Evolutionary conservation across 1,140 invertebrate genomes (phyloP).

Genomic region (Drosophila takahashii): DNA sequence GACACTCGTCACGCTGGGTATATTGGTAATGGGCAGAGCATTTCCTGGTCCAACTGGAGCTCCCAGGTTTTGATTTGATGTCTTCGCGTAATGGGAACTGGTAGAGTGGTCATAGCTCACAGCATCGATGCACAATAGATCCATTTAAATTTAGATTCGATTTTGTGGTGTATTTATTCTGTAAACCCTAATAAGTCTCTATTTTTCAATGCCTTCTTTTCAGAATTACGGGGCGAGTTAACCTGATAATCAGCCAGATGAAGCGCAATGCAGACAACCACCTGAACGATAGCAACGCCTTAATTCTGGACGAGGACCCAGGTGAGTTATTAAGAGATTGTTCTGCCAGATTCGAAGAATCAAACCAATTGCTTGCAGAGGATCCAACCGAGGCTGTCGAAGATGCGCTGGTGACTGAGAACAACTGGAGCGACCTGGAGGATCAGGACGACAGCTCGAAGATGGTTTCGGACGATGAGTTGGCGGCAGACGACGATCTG

Average conservation of each 20-base stretch:
- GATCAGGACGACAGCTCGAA: slow-evolving; percentile 33
- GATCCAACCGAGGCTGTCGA: slow-evolving; percentile 13
- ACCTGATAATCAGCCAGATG: slow-evolving; percentile 71
- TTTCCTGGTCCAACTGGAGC: background rate
- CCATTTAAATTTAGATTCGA: slow-evolving; percentile 31
- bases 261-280: slow-evolving; percentile 52
- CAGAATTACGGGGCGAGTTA: slow-evolving; percentile 63
- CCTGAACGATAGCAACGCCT: slow-evolving; percentile 47
- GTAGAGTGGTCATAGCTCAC: background rate
- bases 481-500: slow-evolving; percentile 53
- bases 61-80: background rate
- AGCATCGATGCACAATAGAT: background rate
- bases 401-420: slow-evolving; percentile 20
- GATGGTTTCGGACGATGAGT: slow-evolving; percentile 29
- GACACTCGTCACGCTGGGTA: background rate
- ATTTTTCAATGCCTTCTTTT: slow-evolving; percentile 8
- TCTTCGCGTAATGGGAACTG: background rate
- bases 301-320: slow-evolving; percentile 48
- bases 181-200: background rate
- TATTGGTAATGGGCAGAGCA: slow-evolving; percentile 6
- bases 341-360: background rate
- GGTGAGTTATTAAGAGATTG: slow-evolving; percentile 16
- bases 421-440: slow-evolving; percentile 68
- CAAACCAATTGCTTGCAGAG: slow-evolving; percentile 6
- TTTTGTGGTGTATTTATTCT: background rate